These are phyloP conservation scores for Notamacropus eugenii DNA, from an alignment of 2,797 vertebrate species.

Conservation along the genomic window DNA sequence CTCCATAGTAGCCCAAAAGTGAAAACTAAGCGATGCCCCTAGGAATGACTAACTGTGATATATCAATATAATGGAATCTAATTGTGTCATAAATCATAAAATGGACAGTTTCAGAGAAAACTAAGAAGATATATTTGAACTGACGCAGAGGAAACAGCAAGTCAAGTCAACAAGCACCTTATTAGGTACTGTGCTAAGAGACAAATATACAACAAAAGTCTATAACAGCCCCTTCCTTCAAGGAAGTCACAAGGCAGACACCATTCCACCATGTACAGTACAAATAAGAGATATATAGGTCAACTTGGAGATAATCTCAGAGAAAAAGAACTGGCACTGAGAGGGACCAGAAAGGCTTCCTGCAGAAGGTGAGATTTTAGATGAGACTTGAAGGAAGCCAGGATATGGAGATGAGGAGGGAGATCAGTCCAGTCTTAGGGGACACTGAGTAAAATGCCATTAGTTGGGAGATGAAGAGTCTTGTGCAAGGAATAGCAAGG, in stretches of 20 bases:
- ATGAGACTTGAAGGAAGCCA: not conserved
- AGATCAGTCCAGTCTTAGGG: not conserved
- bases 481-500: not conserved
- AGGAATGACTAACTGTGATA: not conserved
- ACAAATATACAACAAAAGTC: not conserved
- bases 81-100: not conserved
- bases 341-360: not conserved
- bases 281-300: not conserved
- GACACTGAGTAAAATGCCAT: not conserved
- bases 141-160: not conserved
- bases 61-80: not conserved
- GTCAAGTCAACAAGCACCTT: not conserved
- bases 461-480: not conserved
- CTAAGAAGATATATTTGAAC: not conserved
- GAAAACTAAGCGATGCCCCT: not conserved
- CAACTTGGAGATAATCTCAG: not conserved
- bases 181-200: not conserved
- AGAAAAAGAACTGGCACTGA: not conserved
- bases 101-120: not conserved
- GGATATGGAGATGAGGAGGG: not conserved
- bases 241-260: not conserved
- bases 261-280: not conserved
- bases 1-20: not conserved
- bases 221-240: not conserved
- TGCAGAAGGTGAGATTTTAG: not conserved